Conservation (phyloP, 2,113 vertebrate species). For the Ornithorhynchus anatinus region DNA sequence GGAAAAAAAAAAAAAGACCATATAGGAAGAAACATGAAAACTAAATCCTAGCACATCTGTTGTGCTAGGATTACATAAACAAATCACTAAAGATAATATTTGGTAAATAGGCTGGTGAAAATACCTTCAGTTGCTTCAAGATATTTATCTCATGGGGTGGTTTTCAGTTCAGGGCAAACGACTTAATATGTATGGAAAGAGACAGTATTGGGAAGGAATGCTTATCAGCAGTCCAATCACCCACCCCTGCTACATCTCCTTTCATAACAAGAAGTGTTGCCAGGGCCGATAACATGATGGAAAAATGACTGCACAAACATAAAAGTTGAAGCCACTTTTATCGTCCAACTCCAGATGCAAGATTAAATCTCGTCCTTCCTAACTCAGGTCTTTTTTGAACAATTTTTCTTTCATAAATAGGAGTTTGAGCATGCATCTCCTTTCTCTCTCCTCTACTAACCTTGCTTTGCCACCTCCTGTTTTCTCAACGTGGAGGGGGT, state of each 20-base stretch:
- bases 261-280: constrained; percentile 25
- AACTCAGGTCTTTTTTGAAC: constrained; percentile 3
- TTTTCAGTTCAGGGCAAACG: neutral
- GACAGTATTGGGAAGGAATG: neutral
- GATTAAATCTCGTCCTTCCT: constrained; percentile 42
- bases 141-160: neutral
- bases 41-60: no score
- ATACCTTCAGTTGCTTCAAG: neutral
- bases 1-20: no score
- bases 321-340: constrained; percentile 38
- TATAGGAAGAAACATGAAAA: no score
- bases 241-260: constrained; percentile 3
- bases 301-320: constrained; percentile 43
- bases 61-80: no score
- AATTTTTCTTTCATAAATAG: constrained; percentile 21
- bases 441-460: neutral
- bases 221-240: constrained; percentile 9
- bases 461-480: neutral
- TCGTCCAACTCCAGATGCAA: constrained; percentile 33
- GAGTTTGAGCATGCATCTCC: constrained; percentile 7
- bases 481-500: constrained; percentile 21
- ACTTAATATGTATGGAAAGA: neutral
- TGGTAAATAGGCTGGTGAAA: accelerated
- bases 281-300: constrained; percentile 32
- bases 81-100: no score